phyloP scores from a whole-genome alignment of 1,140 invertebrate species.

The Drosophila serrata region DNA sequence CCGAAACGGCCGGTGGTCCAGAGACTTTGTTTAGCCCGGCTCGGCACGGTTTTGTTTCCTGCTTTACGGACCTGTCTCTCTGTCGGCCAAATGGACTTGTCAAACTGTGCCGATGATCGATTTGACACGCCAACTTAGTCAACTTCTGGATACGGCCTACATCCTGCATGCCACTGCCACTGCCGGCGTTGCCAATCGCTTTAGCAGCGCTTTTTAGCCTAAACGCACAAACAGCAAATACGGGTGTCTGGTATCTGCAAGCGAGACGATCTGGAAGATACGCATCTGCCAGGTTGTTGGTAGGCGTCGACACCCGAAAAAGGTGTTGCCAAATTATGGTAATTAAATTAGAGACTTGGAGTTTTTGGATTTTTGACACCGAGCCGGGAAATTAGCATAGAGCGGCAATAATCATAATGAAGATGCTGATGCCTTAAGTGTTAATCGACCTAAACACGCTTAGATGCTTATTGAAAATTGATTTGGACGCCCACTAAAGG shows the following conservation, averaged over 20 bases:
- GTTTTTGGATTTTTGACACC: conserved; percentile 22
- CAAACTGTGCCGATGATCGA: conserved; percentile 83
- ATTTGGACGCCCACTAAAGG: conserved; percentile 69
- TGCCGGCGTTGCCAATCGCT: conserved; percentile 71
- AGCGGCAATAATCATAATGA: conserved; percentile 41
- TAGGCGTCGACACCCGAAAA: conserved; percentile 51
- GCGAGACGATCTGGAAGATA: conserved; percentile 15
- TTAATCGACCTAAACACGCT: conserved; percentile 55
- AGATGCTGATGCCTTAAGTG: conserved; percentile 43
- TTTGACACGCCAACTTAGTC: conserved; percentile 81
- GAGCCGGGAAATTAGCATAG: conserved; percentile 33
- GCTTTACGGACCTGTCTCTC: conserved; percentile 26
- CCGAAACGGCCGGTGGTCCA: conserved; percentile 58
- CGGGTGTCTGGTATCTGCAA: not conserved
- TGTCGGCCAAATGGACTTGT: conserved; percentile 69
- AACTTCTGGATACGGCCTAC: conserved; percentile 48
- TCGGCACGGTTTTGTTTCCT: conserved; percentile 38
- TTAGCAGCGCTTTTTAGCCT: conserved; percentile 77
- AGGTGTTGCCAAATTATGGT: conserved; percentile 83
- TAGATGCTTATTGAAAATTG: conserved; percentile 60
- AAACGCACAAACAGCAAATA: conserved; percentile 49
- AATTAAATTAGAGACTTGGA: conserved; percentile 60
- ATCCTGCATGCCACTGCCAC: conserved; percentile 29
- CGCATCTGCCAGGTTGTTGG: conserved; percentile 28
- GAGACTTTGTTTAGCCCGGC: conserved; percentile 14